These are phyloP conservation scores for Hippocampus kuda DNA, from an alignment of 2,797 vertebrate genomes.

Conservation along the genomic window DNA sequence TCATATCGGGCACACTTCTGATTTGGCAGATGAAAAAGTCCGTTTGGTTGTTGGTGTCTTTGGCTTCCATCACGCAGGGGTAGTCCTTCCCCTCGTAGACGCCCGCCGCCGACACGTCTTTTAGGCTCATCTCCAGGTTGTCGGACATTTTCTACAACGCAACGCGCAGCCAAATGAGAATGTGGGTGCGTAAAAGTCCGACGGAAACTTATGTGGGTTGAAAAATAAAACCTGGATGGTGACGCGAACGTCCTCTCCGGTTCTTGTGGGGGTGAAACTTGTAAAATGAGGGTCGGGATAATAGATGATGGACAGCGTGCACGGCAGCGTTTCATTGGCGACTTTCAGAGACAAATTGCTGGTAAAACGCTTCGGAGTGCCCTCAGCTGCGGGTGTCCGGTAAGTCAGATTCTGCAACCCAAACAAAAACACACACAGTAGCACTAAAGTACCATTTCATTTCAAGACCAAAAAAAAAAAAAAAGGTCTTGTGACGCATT, in stretches of 20 bases:
- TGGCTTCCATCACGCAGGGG: constrained; percentile 45
- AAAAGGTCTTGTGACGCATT: background rate
- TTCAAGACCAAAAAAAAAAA: too few species aligned
- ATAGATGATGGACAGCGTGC: constrained; percentile 61
- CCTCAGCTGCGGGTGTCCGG: constrained; percentile 4
- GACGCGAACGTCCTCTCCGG: constrained; percentile 17
- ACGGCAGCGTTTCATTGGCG: constrained; percentile 62
- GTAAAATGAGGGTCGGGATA: constrained; percentile 75
- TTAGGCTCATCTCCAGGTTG: constrained; percentile 63
- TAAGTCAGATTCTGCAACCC: constrained; percentile 43
- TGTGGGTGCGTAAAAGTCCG: too few species aligned
- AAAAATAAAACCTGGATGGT: constrained; percentile 47
- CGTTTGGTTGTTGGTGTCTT: constrained; percentile 33
- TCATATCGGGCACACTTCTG: accelerated
- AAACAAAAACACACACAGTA: background rate
- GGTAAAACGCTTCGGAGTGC: background rate
- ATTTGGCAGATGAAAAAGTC: constrained; percentile 53
- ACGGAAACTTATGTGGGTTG: accelerated
- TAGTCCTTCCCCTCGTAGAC: constrained; percentile 29
- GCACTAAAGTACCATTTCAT: too few species aligned
- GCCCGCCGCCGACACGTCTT: constrained; percentile 69
- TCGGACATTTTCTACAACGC: constrained; percentile 77
- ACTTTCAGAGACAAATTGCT: constrained; percentile 56
- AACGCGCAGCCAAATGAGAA: constrained; percentile 5
- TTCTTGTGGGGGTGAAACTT: constrained; percentile 49